Percentiles rank a stretch among this genome's conserved stretches.
Conservation (phyloP, 30 jellyfish, hydroid and myxozoan species). For the Hydractinia symbiolongicarpus region DNA sequence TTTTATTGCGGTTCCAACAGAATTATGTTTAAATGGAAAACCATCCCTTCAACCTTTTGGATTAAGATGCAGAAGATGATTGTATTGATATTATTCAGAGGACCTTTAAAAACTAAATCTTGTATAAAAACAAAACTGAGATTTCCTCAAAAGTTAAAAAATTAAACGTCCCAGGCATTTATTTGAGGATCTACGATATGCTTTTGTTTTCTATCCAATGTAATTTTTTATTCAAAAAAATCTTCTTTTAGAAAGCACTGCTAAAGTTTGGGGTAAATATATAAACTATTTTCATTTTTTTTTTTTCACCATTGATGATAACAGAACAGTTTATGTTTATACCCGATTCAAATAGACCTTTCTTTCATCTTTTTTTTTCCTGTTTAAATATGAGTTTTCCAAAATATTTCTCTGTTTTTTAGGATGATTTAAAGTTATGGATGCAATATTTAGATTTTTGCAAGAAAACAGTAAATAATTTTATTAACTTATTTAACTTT, state of each 20-base stretch:
- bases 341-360: not conserved
- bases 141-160: no score
- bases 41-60: no score
- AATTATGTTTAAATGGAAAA: no score
- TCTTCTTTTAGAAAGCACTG: conserved; percentile 73
- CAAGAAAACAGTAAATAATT: conserved; percentile 60
- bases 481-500: not conserved
- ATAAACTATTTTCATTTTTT: not conserved
- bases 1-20: no score
- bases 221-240: not conserved
- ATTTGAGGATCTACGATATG: no score
- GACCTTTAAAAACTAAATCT: no score
- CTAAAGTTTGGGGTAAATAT: conserved; percentile 80
- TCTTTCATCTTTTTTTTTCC: not conserved
- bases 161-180: no score
- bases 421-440: conserved; percentile 82
- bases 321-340: not conserved
- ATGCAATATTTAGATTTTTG: conserved; percentile 86
- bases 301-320: not conserved
- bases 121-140: no score
- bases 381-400: not conserved
- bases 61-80: no score
- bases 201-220: no score
- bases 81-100: no score
- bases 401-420: not conserved